Percentiles rank a stretch among this genome's conserved stretches.
Conservation (phyloP, 2,113 vertebrate species). For the Tichodroma muraria region DNA sequence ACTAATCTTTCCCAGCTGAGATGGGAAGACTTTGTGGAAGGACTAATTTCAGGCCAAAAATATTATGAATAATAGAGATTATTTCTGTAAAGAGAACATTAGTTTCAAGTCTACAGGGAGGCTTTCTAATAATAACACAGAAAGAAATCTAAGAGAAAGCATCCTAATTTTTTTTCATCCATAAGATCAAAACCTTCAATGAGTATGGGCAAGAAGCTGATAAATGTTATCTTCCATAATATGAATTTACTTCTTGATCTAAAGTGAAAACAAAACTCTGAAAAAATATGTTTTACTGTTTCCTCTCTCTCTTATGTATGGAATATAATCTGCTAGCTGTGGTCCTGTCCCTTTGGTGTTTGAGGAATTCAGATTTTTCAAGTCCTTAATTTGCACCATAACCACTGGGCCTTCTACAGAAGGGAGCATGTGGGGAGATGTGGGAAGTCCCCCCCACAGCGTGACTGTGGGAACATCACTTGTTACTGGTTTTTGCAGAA, state of each 20-base stretch:
- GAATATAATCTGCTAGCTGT: not conserved
- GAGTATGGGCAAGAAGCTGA: not conserved
- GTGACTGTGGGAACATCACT: not conserved
- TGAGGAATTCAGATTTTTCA: not conserved
- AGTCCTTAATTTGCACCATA: not conserved
- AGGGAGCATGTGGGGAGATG: not conserved
- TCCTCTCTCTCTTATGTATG: not conserved
- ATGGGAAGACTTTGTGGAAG: not conserved
- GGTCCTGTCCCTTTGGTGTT: not conserved
- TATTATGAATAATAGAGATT: conserved; percentile 12
- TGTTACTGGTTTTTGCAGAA: not conserved
- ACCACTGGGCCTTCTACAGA: not conserved
- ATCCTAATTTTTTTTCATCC: not conserved
- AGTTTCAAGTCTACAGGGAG: not conserved
- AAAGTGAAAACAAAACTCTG: not conserved
- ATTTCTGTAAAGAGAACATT: conserved; percentile 20
- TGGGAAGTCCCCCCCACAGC: fast-evolving
- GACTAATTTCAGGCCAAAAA: conserved; percentile 16
- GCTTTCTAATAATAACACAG: not conserved
- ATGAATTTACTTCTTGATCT: not conserved
- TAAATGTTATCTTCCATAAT: not conserved
- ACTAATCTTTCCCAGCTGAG: conserved; percentile 9
- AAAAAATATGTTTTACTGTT: not conserved
- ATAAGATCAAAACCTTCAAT: not conserved
- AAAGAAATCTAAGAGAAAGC: not conserved